A percentile compares a stretch with the other conserved stretches of the same genome.
phyloP scores from a whole-genome alignment of 2,113 vertebrate genomes.

The Pterophyllum scalare region DNA sequence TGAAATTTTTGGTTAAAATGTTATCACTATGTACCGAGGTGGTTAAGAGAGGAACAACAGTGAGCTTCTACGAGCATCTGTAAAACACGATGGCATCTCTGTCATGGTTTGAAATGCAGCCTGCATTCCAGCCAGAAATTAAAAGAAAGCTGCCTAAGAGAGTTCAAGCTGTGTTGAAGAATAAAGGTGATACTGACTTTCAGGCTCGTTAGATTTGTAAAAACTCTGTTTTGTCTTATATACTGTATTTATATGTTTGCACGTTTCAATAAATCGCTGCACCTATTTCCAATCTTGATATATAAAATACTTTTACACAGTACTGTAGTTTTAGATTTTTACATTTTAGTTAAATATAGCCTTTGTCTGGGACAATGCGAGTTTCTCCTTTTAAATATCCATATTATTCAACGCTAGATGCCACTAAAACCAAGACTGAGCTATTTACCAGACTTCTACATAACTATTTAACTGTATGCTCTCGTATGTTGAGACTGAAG shows the following conservation, averaged over 20 bases:
- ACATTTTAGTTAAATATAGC: not conserved
- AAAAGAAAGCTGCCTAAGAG: too few relatives aligned
- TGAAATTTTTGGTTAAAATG: too few relatives aligned
- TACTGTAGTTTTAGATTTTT: not conserved
- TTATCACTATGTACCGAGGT: too few relatives aligned
- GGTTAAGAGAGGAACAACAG: too few relatives aligned
- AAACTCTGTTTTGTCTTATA: not conserved
- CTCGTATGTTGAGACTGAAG: not conserved
- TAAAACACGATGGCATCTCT: too few relatives aligned
- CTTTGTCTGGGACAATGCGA: not conserved
- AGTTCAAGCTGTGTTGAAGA: too few relatives aligned
- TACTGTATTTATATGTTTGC: not conserved
- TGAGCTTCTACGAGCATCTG: too few relatives aligned
- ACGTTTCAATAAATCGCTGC: not conserved
- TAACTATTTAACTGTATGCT: not conserved
- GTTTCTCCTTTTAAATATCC: not conserved
- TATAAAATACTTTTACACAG: not conserved
- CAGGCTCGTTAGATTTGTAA: not conserved
- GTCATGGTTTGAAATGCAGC: too few relatives aligned
- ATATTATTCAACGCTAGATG: constrained; percentile 31
- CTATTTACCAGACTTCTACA: not conserved
- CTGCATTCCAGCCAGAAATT: too few relatives aligned
- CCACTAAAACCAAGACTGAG: constrained; percentile 8
- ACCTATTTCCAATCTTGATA: not conserved
- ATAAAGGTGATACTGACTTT: not conserved